Evolutionary conservation across 2,888 invertebrate species (phyloP).

Genomic region (Pollenia angustigena): DNA sequence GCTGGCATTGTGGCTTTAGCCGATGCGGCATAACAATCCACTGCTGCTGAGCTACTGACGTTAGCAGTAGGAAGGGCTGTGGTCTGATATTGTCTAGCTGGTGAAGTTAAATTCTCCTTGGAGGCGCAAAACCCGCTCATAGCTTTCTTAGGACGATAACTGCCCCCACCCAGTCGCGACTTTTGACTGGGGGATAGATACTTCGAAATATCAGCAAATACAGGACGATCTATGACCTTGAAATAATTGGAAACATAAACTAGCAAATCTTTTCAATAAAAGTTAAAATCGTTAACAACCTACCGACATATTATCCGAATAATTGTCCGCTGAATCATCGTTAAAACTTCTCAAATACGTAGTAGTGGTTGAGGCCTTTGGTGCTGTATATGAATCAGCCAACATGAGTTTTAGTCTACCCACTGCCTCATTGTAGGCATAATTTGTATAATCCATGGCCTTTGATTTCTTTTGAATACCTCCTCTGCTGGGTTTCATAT

Average conservation of each 20-base stretch:
- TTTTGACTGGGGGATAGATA: constrained; percentile 83
- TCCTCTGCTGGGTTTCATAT: constrained; percentile 82
- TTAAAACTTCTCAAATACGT: constrained; percentile 80
- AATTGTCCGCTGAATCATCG: constrained; percentile 86
- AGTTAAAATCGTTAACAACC: constrained; percentile 41
- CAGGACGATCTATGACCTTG: constrained; percentile 83
- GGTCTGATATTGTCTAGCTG: constrained; percentile 76
- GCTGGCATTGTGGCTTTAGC: constrained; percentile 78
- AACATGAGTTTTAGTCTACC: constrained; percentile 90
- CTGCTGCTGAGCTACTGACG: constrained; percentile 76
- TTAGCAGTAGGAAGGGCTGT: constrained; percentile 64
- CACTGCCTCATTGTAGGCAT: constrained; percentile 93
- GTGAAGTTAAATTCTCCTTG: constrained; percentile 80
- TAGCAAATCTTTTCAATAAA: not conserved
- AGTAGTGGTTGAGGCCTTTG: constrained; percentile 75
- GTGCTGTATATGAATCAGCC: constrained; percentile 88
- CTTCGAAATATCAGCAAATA: constrained; percentile 84
- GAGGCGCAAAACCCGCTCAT: constrained; percentile 77
- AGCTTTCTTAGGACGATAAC: constrained; percentile 78
- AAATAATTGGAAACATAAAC: not conserved
- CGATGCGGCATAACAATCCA: constrained; percentile 71
- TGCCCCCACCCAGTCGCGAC: constrained; percentile 75
- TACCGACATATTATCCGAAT: constrained; percentile 85
- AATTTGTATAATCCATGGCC: constrained; percentile 91
- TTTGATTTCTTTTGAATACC: constrained; percentile 81